Percentiles rank a stretch among this genome's conserved stretches.
These are phyloP conservation scores for Mycetomoellerius zeteki DNA, from an alignment of 1,140 invertebrate genomes.

Conservation along the genomic window DNA sequence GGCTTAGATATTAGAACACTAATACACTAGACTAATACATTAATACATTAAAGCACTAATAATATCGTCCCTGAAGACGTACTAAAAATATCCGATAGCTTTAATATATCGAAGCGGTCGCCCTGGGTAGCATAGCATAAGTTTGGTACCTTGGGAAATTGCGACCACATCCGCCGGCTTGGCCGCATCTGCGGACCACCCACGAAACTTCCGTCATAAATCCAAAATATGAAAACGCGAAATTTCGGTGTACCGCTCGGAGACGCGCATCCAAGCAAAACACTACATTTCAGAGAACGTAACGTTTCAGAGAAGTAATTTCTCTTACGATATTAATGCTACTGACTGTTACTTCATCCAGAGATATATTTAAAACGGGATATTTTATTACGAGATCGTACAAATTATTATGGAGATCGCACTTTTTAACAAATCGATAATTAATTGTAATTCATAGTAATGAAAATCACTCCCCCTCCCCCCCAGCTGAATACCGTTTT, in stretches of 20 bases:
- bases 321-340: constrained; percentile 67
- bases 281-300: constrained; percentile 46
- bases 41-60: constrained; percentile 11
- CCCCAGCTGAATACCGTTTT: background rate
- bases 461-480: background rate
- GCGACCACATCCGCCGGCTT: constrained; percentile 81
- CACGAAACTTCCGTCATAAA: constrained; percentile 73
- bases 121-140: constrained; percentile 71
- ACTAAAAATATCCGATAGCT: constrained; percentile 78
- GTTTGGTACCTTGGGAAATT: constrained; percentile 68
- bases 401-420: background rate
- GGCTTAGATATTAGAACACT: background rate
- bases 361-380: background rate
- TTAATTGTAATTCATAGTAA: background rate
- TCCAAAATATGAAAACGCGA: constrained; percentile 65
- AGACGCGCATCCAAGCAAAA: constrained; percentile 63
- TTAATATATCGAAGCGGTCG: constrained; percentile 73
- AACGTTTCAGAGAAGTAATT: constrained; percentile 39
- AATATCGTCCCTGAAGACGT: constrained; percentile 34
- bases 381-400: constrained; percentile 3
- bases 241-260: constrained; percentile 64
- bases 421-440: background rate
- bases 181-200: constrained; percentile 83
- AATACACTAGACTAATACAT: constrained; percentile 21
- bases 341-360: constrained; percentile 7